Evolutionary conservation across 2,113 vertebrate species (phyloP), one percentile per base, ranked within the genome.

Genomic region (Dolichotis patagonum): DNA sequence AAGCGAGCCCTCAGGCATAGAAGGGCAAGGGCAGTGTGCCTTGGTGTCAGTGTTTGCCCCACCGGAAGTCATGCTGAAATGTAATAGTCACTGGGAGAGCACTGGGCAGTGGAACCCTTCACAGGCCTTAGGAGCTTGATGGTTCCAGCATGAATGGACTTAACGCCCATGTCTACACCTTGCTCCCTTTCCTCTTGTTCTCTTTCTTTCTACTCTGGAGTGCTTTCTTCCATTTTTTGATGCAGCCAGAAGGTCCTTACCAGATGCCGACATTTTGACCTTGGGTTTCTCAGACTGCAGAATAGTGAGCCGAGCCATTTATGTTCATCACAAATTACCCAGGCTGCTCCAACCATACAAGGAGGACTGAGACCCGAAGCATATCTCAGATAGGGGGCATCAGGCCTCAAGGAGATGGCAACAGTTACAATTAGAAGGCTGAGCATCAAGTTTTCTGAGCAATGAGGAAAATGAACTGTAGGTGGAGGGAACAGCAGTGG

Each of bases 371-470:
- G 60, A 41, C 5, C 12, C 12, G 12, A 26, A 32, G 26, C 2
- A 41, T 11, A 0, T 0, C 7, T 43, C 3, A 19, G 35, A 46
- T 7, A 35, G 54, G 67, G 8, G 54, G n/a, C 19, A 54, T 24
- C 17, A n/a, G 3, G 24, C 14, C 56, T 58, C 3, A 46, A 63
- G 71, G 63, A 71, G 67, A 71, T 22, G 54, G 69, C 19, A 49
- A 84, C 22, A 13, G 2, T 52, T 19, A 0, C 82, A 49, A 54
- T 11, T 7, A 22, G 6, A 52, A 60, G 12, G 32, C 9, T 60
- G 62, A 26, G 14, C 0, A 3, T 5, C 7, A 7, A 58, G 58
- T 3, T 81, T 19, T 90, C 71, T 41, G 22, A 85, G 8, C 17
- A 43, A 10, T 4, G 9, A 3, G 43, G 38, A 46, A 52, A 73